Conservation (phyloP, 2,797 vertebrate species). For the Xenopus petersii region DNA sequence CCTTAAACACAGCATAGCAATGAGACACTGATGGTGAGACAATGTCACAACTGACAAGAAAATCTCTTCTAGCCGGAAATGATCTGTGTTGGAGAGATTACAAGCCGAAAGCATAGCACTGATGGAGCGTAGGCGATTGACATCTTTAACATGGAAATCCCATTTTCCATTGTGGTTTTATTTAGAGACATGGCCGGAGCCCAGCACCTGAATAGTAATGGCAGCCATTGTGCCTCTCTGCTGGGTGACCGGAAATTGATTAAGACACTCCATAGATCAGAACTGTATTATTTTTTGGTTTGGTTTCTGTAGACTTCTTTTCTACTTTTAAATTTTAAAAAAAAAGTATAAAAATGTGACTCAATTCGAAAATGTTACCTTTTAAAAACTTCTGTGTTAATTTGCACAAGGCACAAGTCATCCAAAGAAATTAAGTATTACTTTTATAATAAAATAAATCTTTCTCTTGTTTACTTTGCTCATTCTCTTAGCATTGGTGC, state of each 20-base stretch:
- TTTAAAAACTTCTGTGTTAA: slow-evolving; percentile 30
- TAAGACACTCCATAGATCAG: background rate
- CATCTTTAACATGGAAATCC: background rate
- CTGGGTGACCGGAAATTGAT: background rate
- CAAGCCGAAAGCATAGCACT: background rate
- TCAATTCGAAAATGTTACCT: slow-evolving; percentile 26
- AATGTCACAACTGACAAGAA: too few relatives aligned
- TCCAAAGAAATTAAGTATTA: slow-evolving; percentile 46
- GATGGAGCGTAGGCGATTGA: background rate
- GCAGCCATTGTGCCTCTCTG: too few relatives aligned
- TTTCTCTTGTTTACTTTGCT: slow-evolving; percentile 34
- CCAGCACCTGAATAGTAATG: too few relatives aligned
- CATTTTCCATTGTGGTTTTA: too few relatives aligned
- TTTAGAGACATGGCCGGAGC: too few relatives aligned
- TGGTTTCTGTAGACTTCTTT: background rate
- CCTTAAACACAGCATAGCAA: background rate
- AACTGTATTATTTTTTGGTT: background rate
- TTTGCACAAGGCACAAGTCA: slow-evolving; percentile 42
- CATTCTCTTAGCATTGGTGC: slow-evolving; percentile 44
- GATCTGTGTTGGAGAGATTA: too few relatives aligned
- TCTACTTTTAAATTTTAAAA: background rate
- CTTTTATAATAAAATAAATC: slow-evolving; percentile 40
- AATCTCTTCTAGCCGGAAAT: too few relatives aligned
- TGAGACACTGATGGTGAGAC: slow-evolving; percentile 3
- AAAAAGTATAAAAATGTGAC: background rate